Evolutionary conservation across 2,797 vertebrate species (phyloP).

Genomic region (Tachyglossus aculeatus): DNA sequence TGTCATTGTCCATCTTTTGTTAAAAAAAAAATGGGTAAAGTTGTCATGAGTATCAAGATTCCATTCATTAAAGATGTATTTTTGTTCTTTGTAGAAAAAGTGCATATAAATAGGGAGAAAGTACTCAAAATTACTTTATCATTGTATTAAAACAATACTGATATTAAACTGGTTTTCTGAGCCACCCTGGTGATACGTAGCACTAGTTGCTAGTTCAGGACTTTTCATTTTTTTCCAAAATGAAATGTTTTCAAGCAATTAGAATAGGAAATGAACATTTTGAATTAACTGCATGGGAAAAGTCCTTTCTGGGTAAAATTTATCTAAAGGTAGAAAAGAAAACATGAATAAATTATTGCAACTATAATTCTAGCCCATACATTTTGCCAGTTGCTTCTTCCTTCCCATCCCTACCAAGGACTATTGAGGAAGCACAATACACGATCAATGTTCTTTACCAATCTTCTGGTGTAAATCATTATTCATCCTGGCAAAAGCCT

Average conservation of each 20-base stretch:
- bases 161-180: constrained; percentile 40
- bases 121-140: constrained; percentile 35
- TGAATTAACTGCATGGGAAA: constrained; percentile 2
- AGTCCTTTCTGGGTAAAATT: not conserved
- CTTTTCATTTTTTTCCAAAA: constrained; percentile 19
- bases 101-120: constrained; percentile 42
- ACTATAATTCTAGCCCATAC: not conserved
- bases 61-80: constrained; percentile 31
- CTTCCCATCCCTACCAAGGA: constrained; percentile 13
- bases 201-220: constrained; percentile 15
- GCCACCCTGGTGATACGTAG: not conserved
- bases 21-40: constrained; percentile 23
- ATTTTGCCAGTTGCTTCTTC: not conserved
- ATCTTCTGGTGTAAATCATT: constrained; percentile 10
- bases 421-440: not conserved
- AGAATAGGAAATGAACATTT: not conserved
- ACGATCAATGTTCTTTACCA: constrained; percentile 2
- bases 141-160: constrained; percentile 48
- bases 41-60: constrained; percentile 37
- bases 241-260: constrained; percentile 23
- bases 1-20: constrained; percentile 8
- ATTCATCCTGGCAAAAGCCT: not conserved
- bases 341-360: not conserved
- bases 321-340: constrained; percentile 5
- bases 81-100: constrained; percentile 31